Evolutionary conservation across 2,888 invertebrate species (phyloP).

Genomic region (Brachynemurus nebulosus): DNA sequence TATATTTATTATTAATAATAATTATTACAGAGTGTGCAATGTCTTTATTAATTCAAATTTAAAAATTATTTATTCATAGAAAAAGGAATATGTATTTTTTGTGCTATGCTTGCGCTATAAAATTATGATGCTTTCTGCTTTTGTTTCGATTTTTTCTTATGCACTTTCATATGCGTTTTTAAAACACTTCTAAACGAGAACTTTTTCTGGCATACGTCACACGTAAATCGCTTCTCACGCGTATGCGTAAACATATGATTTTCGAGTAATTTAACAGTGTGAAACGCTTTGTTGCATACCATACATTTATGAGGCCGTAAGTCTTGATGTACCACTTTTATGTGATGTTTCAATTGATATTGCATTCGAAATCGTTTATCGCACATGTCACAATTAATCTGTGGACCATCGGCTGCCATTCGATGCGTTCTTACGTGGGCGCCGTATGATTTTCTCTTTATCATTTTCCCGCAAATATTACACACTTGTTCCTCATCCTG

Average conservation of each 20-base stretch:
- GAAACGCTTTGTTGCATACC: not conserved
- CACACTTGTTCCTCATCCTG: no score
- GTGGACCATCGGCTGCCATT: not conserved
- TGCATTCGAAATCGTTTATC: not conserved
- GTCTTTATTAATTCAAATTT: no score
- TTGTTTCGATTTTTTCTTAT: not conserved
- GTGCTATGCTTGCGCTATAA: no score
- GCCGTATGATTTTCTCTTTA: not conserved
- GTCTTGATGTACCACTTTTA: not conserved
- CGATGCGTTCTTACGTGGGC: no score
- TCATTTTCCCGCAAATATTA: no score
- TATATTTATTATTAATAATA: no score
- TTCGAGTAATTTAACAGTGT: not conserved
- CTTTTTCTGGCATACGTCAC: not conserved
- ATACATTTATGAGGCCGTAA: not conserved
- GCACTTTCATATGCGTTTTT: constrained; percentile 3
- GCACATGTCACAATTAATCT: not conserved
- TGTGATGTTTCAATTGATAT: not conserved
- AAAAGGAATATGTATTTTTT: no score
- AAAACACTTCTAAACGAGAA: not conserved
- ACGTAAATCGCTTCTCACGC: not conserved
- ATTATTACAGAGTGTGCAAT: no score
- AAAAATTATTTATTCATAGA: no score
- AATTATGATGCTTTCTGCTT: no score
- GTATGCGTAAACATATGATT: constrained; percentile 6